Conservation (phyloP, 2,888 invertebrate species). For the Mimumesa dahlbomi region DNA sequence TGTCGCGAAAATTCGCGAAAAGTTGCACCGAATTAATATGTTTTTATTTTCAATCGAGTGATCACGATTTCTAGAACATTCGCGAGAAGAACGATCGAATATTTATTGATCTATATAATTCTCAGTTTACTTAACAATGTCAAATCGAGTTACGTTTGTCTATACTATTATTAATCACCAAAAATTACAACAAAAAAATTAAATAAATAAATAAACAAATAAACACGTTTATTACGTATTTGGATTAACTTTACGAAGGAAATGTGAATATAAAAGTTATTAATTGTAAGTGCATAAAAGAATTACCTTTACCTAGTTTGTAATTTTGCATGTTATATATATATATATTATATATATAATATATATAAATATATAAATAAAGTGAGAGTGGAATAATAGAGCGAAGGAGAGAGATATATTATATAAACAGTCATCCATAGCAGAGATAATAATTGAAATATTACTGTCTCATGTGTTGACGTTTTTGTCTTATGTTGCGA, state of each 20-base stretch:
- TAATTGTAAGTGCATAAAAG: conserved; percentile 57
- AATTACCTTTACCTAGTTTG: conserved; percentile 68
- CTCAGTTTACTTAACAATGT: conserved; percentile 65
- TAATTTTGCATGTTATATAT: conserved; percentile 71
- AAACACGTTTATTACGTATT: conserved; percentile 56
- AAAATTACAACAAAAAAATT: conserved; percentile 28
- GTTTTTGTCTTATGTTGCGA: conserved; percentile 69
- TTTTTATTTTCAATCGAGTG: no score
- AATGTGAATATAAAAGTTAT: conserved; percentile 59
- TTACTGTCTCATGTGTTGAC: conserved; percentile 62
- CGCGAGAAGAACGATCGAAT: background rate
- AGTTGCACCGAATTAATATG: background rate
- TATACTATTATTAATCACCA: conserved; percentile 52
- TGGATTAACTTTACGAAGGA: conserved; percentile 49
- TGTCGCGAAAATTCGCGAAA: no score
- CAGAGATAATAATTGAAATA: conserved; percentile 53
- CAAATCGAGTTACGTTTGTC: conserved; percentile 47
- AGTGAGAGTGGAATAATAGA: conserved; percentile 24
- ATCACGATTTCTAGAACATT: background rate
- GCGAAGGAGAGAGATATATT: conserved; percentile 34
- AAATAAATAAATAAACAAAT: background rate
- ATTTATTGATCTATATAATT: conserved; percentile 12
- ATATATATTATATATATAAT: no score
- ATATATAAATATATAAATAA: conserved; percentile 51
- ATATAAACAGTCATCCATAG: conserved; percentile 60